Conservation (phyloP, 2,888 invertebrate species). For the Acleris literana region DNA sequence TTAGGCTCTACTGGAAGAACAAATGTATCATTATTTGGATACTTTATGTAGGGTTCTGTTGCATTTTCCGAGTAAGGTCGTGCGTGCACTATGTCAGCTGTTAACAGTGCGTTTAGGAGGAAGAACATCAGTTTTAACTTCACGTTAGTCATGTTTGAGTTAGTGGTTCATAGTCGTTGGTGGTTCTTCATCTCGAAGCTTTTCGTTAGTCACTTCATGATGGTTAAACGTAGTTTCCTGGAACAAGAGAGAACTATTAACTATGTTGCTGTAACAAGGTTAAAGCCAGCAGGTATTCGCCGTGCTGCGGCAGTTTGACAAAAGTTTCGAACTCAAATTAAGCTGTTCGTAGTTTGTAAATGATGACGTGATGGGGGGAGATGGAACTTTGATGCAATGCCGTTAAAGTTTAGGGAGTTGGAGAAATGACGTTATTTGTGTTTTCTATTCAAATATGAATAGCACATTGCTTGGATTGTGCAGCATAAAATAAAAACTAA, state of each 20-base stretch:
- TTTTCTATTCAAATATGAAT: too few species aligned
- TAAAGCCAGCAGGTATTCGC: slow-evolving; percentile 5
- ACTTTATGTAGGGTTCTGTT: slow-evolving; percentile 62
- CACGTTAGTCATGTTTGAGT: slow-evolving; percentile 72
- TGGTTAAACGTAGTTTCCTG: slow-evolving; percentile 15
- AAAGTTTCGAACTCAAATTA: slow-evolving; percentile 11
- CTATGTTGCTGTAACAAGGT: slow-evolving; percentile 17
- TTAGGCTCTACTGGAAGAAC: slow-evolving; percentile 70
- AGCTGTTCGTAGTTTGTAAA: slow-evolving; percentile 10
- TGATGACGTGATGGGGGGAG: neutral
- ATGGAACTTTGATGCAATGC: too few species aligned
- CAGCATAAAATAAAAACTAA: too few species aligned
- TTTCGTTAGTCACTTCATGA: slow-evolving; percentile 10
- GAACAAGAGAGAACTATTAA: slow-evolving; percentile 25
- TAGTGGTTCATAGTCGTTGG: slow-evolving; percentile 52
- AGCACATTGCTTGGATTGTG: too few species aligned
- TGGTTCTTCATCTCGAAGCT: slow-evolving; percentile 17
- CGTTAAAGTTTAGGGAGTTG: too few species aligned
- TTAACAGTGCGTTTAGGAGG: slow-evolving; percentile 66
- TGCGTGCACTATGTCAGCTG: slow-evolving; percentile 69
- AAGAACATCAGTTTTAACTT: slow-evolving; percentile 79
- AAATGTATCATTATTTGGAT: slow-evolving; percentile 63
- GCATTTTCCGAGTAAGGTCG: slow-evolving; percentile 65
- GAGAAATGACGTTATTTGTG: too few species aligned
- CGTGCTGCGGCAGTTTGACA: slow-evolving; percentile 17